Conservation (phyloP, 2,888 invertebrate species). For the Trisateles emortualis region DNA sequence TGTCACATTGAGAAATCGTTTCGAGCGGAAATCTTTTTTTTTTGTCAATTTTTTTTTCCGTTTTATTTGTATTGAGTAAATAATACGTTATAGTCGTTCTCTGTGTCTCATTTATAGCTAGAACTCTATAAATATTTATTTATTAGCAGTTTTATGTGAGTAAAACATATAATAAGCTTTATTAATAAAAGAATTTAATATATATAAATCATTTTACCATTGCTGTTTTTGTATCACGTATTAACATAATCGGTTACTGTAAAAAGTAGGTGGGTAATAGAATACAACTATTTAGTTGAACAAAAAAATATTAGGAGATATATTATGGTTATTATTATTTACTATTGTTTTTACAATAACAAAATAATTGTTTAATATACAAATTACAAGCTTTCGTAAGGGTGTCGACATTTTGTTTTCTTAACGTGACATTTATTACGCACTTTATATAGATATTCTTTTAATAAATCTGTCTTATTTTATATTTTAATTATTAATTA, state of each 20-base stretch:
- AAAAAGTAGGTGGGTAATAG: slow-evolving; percentile 2
- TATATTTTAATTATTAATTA: neutral
- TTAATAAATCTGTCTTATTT: neutral
- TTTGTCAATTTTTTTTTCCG: neutral
- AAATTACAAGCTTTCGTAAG: no score
- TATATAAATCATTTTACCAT: slow-evolving; percentile 27
- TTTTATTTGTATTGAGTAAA: neutral
- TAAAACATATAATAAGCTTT: slow-evolving; percentile 11
- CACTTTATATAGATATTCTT: neutral
- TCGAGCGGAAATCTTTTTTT: neutral
- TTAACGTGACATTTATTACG: neutral
- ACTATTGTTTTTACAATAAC: no score
- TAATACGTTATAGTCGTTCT: no score
- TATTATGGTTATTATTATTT: no score
- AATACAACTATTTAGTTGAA: neutral
- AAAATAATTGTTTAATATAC: no score
- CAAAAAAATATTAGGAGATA: no score
- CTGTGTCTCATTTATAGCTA: neutral
- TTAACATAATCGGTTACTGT: slow-evolving; percentile 28
- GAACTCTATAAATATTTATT: slow-evolving; percentile 21
- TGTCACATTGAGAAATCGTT: slow-evolving; percentile 41
- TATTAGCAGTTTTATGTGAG: slow-evolving; percentile 2
- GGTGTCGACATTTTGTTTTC: neutral
- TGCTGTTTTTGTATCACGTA: slow-evolving; percentile 9
- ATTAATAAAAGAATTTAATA: slow-evolving; percentile 6